phyloP scores from a whole-genome alignment of 2,113 vertebrate genomes.

The Albula glossodonta region DNA sequence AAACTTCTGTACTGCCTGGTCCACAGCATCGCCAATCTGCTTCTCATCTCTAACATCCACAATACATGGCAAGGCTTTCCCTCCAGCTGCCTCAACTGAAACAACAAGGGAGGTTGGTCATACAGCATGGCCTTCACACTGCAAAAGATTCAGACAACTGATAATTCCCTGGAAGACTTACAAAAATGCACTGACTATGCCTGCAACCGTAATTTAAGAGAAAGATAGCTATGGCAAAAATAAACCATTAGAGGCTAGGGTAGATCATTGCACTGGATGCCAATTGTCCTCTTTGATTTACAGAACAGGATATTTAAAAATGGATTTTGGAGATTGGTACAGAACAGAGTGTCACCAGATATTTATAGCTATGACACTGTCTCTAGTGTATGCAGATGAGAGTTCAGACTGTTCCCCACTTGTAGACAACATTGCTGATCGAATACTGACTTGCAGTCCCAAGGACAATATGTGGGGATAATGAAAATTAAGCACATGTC shows the following conservation, averaged over 20 bases:
- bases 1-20: conserved; percentile 83
- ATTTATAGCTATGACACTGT: not conserved
- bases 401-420: not conserved
- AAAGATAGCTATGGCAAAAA: not conserved
- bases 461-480: not conserved
- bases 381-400: not conserved
- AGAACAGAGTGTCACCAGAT: not conserved
- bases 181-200: not conserved
- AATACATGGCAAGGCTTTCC: conserved; percentile 85
- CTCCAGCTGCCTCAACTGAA: conserved; percentile 87
- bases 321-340: not conserved
- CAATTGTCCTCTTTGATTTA: not conserved
- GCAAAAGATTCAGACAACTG: not conserved
- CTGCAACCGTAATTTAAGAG: not conserved
- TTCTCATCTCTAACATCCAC: conserved; percentile 92
- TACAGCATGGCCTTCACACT: not conserved
- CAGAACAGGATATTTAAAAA: not conserved
- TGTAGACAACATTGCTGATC: not conserved
- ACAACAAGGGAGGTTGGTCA: not conserved
- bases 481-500: not conserved
- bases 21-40: conserved; percentile 81
- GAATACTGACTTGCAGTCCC: not conserved
- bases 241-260: not conserved
- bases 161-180: not conserved
- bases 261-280: not conserved